Base-by-base conservation (phyloP, 2,113 vertebrate species). In the Nycticorax nycticorax region DNA sequence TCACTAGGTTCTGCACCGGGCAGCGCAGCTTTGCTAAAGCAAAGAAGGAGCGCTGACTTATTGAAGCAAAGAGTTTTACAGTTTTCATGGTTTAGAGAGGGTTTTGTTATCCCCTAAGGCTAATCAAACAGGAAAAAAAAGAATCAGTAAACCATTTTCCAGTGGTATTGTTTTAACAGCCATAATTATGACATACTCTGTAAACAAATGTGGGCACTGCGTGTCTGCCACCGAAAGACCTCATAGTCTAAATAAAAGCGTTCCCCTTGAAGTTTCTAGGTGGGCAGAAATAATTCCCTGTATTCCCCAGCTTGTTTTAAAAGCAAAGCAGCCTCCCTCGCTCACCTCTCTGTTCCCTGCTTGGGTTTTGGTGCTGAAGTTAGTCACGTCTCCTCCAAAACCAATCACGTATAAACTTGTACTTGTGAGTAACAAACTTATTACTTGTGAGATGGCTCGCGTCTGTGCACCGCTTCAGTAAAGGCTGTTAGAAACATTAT, bases 401-500 rank as follows among this genome's bases (percentile, higher is more conserved):
- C 1, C 50, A 69, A 15, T 33, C 23, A 56, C 8, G 32, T 6
- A 27, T 21, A 24, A 76, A 23, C 50, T 53, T 4, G 2, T 47
- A 47, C 12, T 37, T 48, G 24, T 23, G 24, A 78, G 11, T 88
- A 53, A 75, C 30, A 55, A 62, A 94, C 52, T 30, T 16, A 39
- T 23, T 59, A 28, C 39, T 92, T 78, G n/a, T 93, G 85, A 92
- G 95, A 74, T 69, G 66, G 64, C 62, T 97, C 60, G 69, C 7
- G 27, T n/a, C 12, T 37, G 55, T 57, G 41, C 37, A 71, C 43
- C 12, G 8, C 37, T 64, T 81, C 43, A 84, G 43, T 57, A 64
- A 94, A 82, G 74, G 37, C 93, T 73, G 55, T 88, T 77, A 77
- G 86, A 89, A 95, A 80, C 39, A 82, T 66, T 94, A 55, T 72